Evolutionary conservation across 2,888 invertebrate species (phyloP).

Genomic region (Drosophila paucipuncta): DNA sequence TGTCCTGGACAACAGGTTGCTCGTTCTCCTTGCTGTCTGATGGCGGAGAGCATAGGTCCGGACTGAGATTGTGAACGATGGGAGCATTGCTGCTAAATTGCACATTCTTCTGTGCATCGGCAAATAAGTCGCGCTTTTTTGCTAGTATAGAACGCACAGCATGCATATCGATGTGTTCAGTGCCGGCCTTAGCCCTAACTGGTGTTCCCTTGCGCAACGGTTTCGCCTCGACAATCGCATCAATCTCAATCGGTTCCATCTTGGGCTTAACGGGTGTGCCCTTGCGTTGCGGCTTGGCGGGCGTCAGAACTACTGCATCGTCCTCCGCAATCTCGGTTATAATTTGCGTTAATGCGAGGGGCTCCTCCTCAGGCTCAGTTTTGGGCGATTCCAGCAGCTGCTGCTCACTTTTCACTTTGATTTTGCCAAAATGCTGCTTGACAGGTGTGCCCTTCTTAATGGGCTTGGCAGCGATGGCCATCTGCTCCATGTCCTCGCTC

Average conservation of each 20-base stretch:
- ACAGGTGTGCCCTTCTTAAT: conserved; percentile 27
- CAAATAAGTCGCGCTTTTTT: conserved; percentile 67
- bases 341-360: neutral
- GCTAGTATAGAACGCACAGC: conserved; percentile 56
- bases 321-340: neutral
- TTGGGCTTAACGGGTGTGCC: conserved; percentile 42
- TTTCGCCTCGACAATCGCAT: conserved; percentile 13
- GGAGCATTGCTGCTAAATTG: conserved; percentile 69
- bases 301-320: neutral
- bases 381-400: conserved; percentile 21
- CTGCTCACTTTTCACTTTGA: conserved; percentile 30
- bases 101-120: conserved; percentile 72
- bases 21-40: conserved; percentile 51
- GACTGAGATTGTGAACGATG: conserved; percentile 66
- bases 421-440: conserved; percentile 14
- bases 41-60: conserved; percentile 7
- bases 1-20: conserved; percentile 39
- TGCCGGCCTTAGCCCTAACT: conserved; percentile 8
- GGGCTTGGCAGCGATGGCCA: conserved; percentile 6
- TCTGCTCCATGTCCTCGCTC: neutral
- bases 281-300: conserved; percentile 32
- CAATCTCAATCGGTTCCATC: neutral
- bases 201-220: conserved; percentile 51
- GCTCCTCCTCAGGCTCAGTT: neutral
- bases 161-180: conserved; percentile 10